phyloP scores from a whole-genome alignment of 2,888 invertebrate species.

The Timema cristinae region DNA sequence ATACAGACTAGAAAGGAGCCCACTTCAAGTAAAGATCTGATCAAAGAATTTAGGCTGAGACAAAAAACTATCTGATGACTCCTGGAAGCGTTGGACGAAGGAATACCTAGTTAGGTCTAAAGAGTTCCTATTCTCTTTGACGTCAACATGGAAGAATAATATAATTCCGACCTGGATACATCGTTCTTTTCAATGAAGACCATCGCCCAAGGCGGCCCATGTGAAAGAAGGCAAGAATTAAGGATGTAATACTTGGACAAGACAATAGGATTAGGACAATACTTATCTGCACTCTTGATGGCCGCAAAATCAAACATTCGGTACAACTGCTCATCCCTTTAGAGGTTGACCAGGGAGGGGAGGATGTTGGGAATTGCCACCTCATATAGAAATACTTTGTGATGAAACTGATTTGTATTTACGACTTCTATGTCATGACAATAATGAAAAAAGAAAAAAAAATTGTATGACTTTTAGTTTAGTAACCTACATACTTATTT shows the following conservation, averaged over 20 bases:
- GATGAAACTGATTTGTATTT: no score
- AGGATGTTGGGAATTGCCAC: no score
- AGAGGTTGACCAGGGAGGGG: no score
- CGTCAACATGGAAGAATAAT: not conserved
- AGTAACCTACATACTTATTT: no score
- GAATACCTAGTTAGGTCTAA: not conserved
- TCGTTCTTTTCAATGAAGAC: constrained; percentile 9
- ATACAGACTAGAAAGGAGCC: not conserved
- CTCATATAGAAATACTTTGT: no score
- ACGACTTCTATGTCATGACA: no score
- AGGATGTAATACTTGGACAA: not conserved
- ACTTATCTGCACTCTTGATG: not conserved
- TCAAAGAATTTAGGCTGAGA: not conserved
- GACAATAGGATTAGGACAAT: not conserved
- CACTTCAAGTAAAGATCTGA: not conserved
- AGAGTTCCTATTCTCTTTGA: not conserved
- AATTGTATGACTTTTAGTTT: no score
- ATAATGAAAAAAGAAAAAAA: no score
- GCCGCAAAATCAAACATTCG: not conserved
- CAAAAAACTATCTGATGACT: not conserved
- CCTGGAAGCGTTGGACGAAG: not conserved
- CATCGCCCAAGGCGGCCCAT: not conserved
- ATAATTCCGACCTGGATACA: not conserved
- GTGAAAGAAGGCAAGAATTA: not conserved
- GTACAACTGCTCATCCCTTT: not conserved